Conservation (phyloP, 1,140 invertebrate genomes). For the Panulirus ornatus region DNA sequence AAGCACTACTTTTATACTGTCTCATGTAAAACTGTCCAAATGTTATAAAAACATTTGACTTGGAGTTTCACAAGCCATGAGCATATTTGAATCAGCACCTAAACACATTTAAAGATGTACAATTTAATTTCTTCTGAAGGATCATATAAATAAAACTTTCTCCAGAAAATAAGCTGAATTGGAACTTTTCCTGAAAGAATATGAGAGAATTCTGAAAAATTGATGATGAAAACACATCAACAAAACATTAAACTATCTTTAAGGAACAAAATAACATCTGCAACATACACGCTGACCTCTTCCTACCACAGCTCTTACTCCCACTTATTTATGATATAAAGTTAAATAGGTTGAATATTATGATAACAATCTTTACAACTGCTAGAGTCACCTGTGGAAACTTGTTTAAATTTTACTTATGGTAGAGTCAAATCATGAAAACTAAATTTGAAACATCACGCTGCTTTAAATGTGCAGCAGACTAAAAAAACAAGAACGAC, state of each 20-base stretch:
- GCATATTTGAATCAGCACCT: neutral
- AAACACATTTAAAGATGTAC: neutral
- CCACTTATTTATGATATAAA: too few relatives aligned
- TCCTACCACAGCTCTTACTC: neutral
- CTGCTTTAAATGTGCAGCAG: too few relatives aligned
- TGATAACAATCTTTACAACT: too few relatives aligned
- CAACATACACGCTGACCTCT: neutral
- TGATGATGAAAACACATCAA: neutral
- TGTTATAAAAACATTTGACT: slow-evolving; percentile 2
- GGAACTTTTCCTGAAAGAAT: too few relatives aligned
- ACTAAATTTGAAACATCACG: too few relatives aligned
- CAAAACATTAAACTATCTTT: neutral
- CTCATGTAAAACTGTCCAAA: neutral
- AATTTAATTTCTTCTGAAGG: neutral
- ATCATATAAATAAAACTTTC: too few relatives aligned
- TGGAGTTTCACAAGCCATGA: neutral
- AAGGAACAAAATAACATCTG: neutral
- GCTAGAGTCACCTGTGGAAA: too few relatives aligned
- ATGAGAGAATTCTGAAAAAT: too few relatives aligned
- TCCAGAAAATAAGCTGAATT: neutral
- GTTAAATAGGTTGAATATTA: too few relatives aligned
- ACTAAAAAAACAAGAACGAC: too few relatives aligned
- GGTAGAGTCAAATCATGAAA: too few relatives aligned
- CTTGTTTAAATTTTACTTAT: too few relatives aligned
- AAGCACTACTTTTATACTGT: neutral